A percentile compares a stretch with the other conserved stretches of the same genome.
Evolutionary conservation across 1,140 invertebrate genomes (phyloP).

Genomic region (Calycopis cecrops): DNA sequence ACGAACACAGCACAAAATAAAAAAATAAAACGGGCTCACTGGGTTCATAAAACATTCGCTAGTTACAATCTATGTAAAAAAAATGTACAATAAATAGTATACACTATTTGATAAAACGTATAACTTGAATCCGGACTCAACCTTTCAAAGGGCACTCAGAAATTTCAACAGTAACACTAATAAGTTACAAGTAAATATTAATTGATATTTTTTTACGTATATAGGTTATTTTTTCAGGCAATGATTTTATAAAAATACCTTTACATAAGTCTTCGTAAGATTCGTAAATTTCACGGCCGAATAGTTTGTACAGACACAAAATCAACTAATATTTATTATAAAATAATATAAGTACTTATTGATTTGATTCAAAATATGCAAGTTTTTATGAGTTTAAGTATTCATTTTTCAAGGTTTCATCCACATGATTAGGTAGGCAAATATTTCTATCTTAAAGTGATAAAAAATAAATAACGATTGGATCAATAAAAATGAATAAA

Average conservation of each 20-base stretch:
- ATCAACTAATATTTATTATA: not conserved
- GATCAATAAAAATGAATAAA: too few species aligned
- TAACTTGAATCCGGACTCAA: slow-evolving; percentile 58
- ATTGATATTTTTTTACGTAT: slow-evolving; percentile 73
- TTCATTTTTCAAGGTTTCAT: too few species aligned
- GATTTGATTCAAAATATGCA: too few species aligned
- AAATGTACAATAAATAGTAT: slow-evolving; percentile 69
- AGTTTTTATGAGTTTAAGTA: too few species aligned
- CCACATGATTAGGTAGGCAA: too few species aligned
- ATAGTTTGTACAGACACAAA: slow-evolving; percentile 24
- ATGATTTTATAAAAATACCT: slow-evolving; percentile 74
- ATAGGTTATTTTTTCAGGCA: slow-evolving; percentile 67
- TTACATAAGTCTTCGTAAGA: slow-evolving; percentile 53
- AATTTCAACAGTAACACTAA: slow-evolving; percentile 51
- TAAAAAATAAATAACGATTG: too few species aligned
- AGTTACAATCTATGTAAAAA: slow-evolving; percentile 60
- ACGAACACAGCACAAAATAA: slow-evolving; percentile 72
- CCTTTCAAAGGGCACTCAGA: slow-evolving; percentile 40
- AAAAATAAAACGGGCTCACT: slow-evolving; percentile 59
- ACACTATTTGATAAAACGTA: slow-evolving; percentile 62
- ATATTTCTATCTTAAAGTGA: too few species aligned
- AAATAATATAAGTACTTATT: too few species aligned
- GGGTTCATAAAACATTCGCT: slow-evolving; percentile 62
- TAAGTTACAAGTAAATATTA: slow-evolving; percentile 66
- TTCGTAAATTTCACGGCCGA: slow-evolving; percentile 38